Conservation (phyloP, 30 jellyfish, hydroid and myxozoan genomes). For the Aurelia sp. region DNA sequence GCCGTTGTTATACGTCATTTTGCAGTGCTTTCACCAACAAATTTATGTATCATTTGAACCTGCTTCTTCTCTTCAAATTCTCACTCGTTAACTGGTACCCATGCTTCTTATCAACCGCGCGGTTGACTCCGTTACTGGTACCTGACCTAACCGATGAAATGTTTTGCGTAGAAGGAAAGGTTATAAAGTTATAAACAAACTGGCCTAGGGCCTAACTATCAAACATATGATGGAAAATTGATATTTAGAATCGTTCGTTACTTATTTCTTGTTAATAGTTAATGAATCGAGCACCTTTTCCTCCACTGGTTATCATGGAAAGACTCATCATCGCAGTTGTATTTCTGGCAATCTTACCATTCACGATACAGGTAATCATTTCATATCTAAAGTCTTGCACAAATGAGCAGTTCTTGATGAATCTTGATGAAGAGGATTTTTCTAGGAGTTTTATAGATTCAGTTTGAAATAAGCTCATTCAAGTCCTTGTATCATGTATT, state of each 20-base stretch:
- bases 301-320: background rate
- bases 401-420: too few species aligned
- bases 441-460: background rate
- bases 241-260: background rate
- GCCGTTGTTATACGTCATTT: too few species aligned
- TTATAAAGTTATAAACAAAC: conserved; percentile 41
- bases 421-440: background rate
- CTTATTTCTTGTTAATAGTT: background rate
- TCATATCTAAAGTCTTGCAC: background rate
- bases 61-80: background rate
- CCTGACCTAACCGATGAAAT: conserved; percentile 62
- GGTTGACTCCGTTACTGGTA: conserved; percentile 74
- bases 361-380: conserved; percentile 2
- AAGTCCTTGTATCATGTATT: background rate
- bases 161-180: background rate
- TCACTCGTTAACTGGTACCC: conserved; percentile 29
- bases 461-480: background rate
- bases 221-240: conserved; percentile 5
- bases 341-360: background rate
- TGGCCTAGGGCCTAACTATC: conserved; percentile 7
- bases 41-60: background rate
- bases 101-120: conserved; percentile 48
- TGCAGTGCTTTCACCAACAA: too few species aligned
- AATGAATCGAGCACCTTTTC: too few species aligned
- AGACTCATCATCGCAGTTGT: background rate